Base-by-base conservation (phyloP, 2,113 vertebrate genomes). In the Sceloporus undulatus region DNA sequence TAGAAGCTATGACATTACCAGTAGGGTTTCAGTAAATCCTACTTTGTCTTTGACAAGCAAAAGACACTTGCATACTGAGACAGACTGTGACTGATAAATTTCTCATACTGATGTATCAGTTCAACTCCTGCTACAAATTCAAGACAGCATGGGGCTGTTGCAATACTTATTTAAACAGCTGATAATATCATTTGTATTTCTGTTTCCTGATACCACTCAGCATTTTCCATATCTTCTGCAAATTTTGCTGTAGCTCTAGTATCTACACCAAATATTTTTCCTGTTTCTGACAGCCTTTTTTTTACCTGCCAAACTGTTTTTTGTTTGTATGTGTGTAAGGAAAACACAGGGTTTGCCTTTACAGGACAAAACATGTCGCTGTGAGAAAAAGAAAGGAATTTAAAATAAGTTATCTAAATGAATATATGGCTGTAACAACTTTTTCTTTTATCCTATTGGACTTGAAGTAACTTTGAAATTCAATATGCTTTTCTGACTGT, bases 321-420 rank as follows among this genome's bases (percentile, higher is more conserved):
- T 18, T 42, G 38, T 70, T 10, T 83, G 56, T 13, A 10, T 62
- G 18, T 18, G 11, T 14, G 59, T 7, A 54, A 82, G 10, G 9
- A 65, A 5, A n/a, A 89, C 21, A 25, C 21, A 21, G 70, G 48
- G 10, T 18, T 91, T 83, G 79, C 59, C 56, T 91, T 92, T 87
- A 86, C 66, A 92, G 78, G 80, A 52, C 92, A 90, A 90, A 88
- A 92, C 88, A 89, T 86, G 13, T 71, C 34, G 56, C 16, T 82
- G 54, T 74, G 38, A 74, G 79, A 85, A 16, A 90, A 82, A 86
- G 18, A 91, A 84, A 85, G 40, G 88, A 90, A 93, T 91, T 88
- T 88, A 88, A 91, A 89, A 19, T 90, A 89, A 54, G 66, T 85
- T 93, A 92, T 86, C 89, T 90, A 93, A 94, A 91, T 38, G 84